Evolutionary conservation across 2,888 invertebrate genomes (phyloP).

Genomic region (Drosophila differens): DNA sequence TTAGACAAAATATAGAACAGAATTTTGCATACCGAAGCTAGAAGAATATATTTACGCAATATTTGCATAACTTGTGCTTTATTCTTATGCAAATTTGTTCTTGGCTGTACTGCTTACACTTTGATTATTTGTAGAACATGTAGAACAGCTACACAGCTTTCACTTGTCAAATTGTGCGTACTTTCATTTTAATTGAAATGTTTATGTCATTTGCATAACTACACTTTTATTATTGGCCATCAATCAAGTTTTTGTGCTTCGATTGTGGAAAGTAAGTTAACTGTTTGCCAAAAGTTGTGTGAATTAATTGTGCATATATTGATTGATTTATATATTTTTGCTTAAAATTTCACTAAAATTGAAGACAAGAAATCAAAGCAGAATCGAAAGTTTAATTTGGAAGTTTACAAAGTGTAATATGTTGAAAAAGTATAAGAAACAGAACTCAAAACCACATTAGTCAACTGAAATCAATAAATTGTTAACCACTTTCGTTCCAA

Average conservation of each 20-base stretch:
- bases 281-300: constrained; percentile 35
- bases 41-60: constrained; percentile 9
- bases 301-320: constrained; percentile 25
- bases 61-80: constrained; percentile 40
- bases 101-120: not conserved
- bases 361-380: constrained; percentile 2
- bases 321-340: constrained; percentile 21
- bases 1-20: constrained; percentile 1
- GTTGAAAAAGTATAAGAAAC: not conserved
- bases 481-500: not conserved
- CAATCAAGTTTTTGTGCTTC: constrained; percentile 8
- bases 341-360: constrained; percentile 17
- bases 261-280: constrained; percentile 3
- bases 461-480: constrained; percentile 26
- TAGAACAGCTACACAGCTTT: constrained; percentile 14
- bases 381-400: constrained; percentile 6
- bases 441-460: constrained; percentile 7
- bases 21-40: not conserved
- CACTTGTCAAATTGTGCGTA: constrained; percentile 37
- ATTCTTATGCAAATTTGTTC: constrained; percentile 19
- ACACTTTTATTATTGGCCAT: not conserved
- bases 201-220: constrained; percentile 35
- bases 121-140: constrained; percentile 13
- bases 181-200: constrained; percentile 59
- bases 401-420: constrained; percentile 4